Evolutionary conservation across 2,113 vertebrate species (phyloP).

Genomic region (Tylochromis polylepis): DNA sequence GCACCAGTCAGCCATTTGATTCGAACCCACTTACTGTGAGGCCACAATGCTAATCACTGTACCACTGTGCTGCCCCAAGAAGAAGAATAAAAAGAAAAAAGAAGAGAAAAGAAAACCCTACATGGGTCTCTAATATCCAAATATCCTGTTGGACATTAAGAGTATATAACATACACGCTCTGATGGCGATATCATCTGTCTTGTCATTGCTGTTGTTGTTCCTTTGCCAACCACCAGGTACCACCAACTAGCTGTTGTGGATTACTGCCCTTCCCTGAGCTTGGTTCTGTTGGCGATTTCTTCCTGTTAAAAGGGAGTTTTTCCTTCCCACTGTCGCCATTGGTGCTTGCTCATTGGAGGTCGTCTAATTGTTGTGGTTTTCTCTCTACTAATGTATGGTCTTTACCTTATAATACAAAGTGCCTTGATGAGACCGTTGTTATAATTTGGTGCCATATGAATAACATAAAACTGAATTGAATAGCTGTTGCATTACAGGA

Average conservation of each 20-base stretch:
- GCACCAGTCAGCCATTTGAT: background rate
- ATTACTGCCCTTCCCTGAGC: background rate
- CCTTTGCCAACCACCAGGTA: background rate
- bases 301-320: background rate
- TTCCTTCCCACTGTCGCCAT: background rate
- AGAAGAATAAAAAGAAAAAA: background rate
- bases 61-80: background rate
- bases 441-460: background rate
- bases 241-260: background rate
- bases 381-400: background rate
- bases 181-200: background rate
- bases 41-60: background rate
- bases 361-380: background rate
- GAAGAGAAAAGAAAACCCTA: background rate
- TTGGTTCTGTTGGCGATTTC: background rate
- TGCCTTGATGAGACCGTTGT: background rate
- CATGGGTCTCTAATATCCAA: background rate
- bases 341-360: background rate
- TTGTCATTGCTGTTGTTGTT: background rate
- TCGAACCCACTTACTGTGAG: background rate
- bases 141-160: background rate
- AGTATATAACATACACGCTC: background rate
- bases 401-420: background rate
- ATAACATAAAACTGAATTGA: background rate
- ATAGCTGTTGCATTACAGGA: background rate